A percentile compares a stretch with the other conserved stretches of the same genome.
Conservation (phyloP, 2,113 vertebrate species). For the Oryzias curvinotus region DNA sequence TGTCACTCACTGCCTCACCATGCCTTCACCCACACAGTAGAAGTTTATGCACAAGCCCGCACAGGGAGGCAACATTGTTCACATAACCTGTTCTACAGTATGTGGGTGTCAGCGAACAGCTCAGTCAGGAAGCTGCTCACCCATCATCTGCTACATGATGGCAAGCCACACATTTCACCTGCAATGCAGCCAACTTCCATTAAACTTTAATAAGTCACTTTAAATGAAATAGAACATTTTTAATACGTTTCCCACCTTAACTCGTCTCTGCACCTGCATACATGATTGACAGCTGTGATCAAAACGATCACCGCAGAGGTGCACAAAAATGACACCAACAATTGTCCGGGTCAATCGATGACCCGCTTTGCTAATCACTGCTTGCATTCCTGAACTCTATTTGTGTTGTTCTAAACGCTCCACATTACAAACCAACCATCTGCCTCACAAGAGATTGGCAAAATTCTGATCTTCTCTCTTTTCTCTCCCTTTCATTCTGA, state of each 20-base stretch:
- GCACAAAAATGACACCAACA: not conserved
- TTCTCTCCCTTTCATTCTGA: conserved; percentile 57
- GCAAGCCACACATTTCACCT: conserved; percentile 54
- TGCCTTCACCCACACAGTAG: conserved; percentile 49
- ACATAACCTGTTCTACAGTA: conserved; percentile 50
- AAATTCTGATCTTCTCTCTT: conserved; percentile 25
- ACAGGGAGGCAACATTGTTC: conserved; percentile 36
- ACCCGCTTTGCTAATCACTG: conserved; percentile 8
- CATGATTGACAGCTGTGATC: not conserved
- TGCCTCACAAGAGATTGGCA: conserved; percentile 64
- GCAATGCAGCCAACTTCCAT: conserved; percentile 59
- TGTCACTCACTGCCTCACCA: conserved; percentile 41
- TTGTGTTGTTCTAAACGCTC: conserved; percentile 29
- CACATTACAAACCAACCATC: conserved; percentile 65
- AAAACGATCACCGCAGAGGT: not conserved
- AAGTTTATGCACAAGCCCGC: conserved; percentile 35
- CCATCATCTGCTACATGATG: conserved; percentile 58
- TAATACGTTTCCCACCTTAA: conserved; percentile 11
- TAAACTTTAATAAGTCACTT: conserved; percentile 54
- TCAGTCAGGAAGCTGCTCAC: conserved; percentile 47
- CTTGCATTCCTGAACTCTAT: conserved; percentile 17
- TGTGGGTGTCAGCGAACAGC: conserved; percentile 55
- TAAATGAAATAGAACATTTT: conserved; percentile 36
- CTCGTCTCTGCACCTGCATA: not conserved
- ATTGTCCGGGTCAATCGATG: conserved; percentile 1